Evolutionary conservation across 2,888 invertebrate genomes (phyloP), one percentile per base, ranked within the genome.

Genomic region (Cheilosia variabilis): DNA sequence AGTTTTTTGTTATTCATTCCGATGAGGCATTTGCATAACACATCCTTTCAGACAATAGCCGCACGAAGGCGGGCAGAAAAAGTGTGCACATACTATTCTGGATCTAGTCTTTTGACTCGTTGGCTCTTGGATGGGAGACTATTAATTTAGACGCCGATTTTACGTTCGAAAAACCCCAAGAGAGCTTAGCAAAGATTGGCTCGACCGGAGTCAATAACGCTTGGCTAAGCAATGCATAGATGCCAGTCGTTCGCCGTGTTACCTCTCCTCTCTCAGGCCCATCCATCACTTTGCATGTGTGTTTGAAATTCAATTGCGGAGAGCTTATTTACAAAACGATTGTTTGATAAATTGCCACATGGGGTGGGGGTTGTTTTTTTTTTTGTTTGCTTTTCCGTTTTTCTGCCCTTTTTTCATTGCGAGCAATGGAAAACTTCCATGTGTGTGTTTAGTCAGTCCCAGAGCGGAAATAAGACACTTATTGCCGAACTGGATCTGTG

Each of bases 161-260:
- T 90, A 91, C 91, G 91, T 91, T 90, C 89, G 90, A 91, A 90
- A 90, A 90, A 91, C 89, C 91, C 90, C 89, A 89, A 89, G 88
- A 92, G 92, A 90, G 91, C 90, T 90, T 89, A 90, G 91, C 89
- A 92, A 92, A 92, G 91, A 91, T 89, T 88, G 88, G 82, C 83
- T 87, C 79, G 73, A 87, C 88, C 86, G 87, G 73, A 87, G 87
- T 87, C 88, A 88, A 88, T 87, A 88, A 83, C 75, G 87, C 68
- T 77, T 73, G 87, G 79, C 81, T 86, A 75, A 86, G 78, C 86
- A 87, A 52, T 79, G 78, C 27, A 22, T 75, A 77, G 76, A 73
- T 73, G 73, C 37, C 47, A 66, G 55, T 75, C 55, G 65, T n/a
- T 45, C 57, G 41, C 47, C 63, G 57, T 60, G 52, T 50, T 50